Percentiles rank a stretch among this genome's conserved stretches.
Evolutionary conservation across 2,113 vertebrate species (phyloP).

Genomic region (Pseudonaja textilis): DNA sequence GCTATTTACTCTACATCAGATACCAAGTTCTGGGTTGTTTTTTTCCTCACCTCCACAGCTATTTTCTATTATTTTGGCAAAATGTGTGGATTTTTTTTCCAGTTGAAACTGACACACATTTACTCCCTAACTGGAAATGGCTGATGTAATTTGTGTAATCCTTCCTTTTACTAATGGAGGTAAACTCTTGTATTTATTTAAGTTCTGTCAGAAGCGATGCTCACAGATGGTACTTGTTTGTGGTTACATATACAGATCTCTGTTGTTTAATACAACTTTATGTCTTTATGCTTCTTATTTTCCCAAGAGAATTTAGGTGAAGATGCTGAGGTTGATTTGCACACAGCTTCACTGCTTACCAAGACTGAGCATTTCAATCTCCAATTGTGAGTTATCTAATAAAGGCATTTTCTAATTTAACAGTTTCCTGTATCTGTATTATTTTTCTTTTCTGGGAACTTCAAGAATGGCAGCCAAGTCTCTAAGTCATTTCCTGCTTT

Average conservation of each 20-base stretch:
- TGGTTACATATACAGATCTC: rapidly evolving
- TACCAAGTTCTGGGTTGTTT: background rate
- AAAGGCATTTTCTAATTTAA: conserved; percentile 62
- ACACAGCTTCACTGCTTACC: conserved; percentile 11
- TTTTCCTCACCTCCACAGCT: background rate
- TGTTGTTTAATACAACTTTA: background rate
- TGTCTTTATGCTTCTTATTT: conserved; percentile 39
- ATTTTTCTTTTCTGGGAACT: conserved; percentile 23
- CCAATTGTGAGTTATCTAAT: conserved; percentile 56
- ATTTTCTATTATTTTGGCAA: conserved; percentile 32
- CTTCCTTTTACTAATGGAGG: background rate
- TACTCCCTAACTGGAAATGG: background rate
- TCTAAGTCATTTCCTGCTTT: conserved; percentile 46
- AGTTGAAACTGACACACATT: conserved; percentile 7
- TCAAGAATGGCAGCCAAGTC: conserved; percentile 39
- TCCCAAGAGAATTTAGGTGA: conserved; percentile 22
- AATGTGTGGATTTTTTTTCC: conserved; percentile 27
- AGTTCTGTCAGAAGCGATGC: background rate
- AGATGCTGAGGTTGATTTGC: conserved; percentile 18
- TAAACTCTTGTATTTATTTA: conserved; percentile 20
- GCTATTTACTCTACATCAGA: conserved; percentile 29
- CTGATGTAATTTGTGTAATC: conserved; percentile 18
- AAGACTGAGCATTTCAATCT: conserved; percentile 24
- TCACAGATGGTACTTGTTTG: conserved; percentile 13
- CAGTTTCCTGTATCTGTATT: conserved; percentile 53